A percentile compares a stretch with the other conserved stretches of the same genome.
Conservation (phyloP, 2,888 invertebrate genomes). For the Drosophila quinaria region DNA sequence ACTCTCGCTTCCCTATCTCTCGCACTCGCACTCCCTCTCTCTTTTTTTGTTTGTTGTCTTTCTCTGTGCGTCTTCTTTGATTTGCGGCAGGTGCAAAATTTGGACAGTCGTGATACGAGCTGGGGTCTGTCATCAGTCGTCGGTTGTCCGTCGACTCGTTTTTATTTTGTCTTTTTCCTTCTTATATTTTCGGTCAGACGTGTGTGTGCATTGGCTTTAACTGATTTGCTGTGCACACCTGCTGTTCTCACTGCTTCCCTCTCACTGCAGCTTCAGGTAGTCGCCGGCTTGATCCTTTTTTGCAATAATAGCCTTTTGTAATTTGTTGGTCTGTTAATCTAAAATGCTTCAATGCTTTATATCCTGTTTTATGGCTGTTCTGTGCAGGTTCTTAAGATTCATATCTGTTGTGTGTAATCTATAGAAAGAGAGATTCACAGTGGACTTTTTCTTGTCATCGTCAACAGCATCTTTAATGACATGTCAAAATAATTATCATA, state of each 20-base stretch:
- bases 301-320: conserved; percentile 50
- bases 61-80: conserved; percentile 60
- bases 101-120: conserved; percentile 42
- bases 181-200: conserved; percentile 30
- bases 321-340: conserved; percentile 60
- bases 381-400: conserved; percentile 49
- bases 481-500: conserved; percentile 78
- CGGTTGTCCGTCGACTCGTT: conserved; percentile 21
- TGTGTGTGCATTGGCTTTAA: conserved; percentile 42
- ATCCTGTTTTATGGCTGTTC: conserved; percentile 59
- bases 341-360: conserved; percentile 59
- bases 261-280: conserved; percentile 52
- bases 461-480: conserved; percentile 40
- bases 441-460: conserved; percentile 32
- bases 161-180: conserved; percentile 5
- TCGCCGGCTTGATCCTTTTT: conserved; percentile 50
- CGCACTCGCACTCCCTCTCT: not conserved
- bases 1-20: not conserved
- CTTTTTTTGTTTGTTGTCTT: conserved; percentile 1
- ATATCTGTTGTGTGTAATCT: conserved; percentile 27
- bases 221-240: conserved; percentile 64
- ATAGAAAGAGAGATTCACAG: not conserved
- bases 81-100: conserved; percentile 78
- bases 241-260: conserved; percentile 27
- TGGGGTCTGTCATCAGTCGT: conserved; percentile 37